A percentile compares a stretch with the other conserved stretches of the same genome.
These are phyloP conservation scores for Calameuta pallipes DNA, from an alignment of 2,888 invertebrate genomes.

Conservation along the genomic window DNA sequence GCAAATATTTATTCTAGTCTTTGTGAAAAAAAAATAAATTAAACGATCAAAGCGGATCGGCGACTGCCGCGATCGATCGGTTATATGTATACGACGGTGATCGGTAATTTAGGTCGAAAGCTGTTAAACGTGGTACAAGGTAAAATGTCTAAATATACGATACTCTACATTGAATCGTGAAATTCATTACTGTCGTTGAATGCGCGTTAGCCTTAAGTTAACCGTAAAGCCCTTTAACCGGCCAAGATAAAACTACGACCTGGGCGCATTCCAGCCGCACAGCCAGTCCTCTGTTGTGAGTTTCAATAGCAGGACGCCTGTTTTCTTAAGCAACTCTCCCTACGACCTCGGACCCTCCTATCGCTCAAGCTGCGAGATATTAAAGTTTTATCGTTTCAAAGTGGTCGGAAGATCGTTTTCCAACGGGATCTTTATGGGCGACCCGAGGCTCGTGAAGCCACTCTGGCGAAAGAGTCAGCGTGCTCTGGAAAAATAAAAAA, in stretches of 20 bases:
- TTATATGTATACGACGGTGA: not conserved
- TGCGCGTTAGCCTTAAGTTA: not conserved
- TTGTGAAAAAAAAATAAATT: not conserved
- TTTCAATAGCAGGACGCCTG: not conserved
- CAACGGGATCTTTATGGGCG: constrained; percentile 47
- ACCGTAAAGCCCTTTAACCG: not conserved
- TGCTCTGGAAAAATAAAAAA: not conserved
- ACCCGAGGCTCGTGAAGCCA: constrained; percentile 31
- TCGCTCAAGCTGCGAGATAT: constrained; percentile 32
- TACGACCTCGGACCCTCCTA: not conserved
- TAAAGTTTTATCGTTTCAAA: constrained; percentile 51
- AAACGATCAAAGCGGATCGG: not conserved
- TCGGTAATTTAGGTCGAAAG: not conserved
- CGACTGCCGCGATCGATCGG: not conserved
- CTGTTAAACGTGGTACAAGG: not conserved
- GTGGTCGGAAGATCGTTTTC: constrained; percentile 27
- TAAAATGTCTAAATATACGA: not conserved
- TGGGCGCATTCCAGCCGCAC: not conserved
- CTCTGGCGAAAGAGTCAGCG: not conserved
- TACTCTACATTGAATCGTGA: not conserved
- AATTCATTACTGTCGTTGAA: not conserved
- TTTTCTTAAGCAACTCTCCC: not conserved
- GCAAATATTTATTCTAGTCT: not conserved
- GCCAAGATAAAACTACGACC: not conserved
- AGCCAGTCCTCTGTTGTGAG: not conserved